Conservation (phyloP, 2,888 invertebrate genomes). For the Parnassius glacialis region DNA sequence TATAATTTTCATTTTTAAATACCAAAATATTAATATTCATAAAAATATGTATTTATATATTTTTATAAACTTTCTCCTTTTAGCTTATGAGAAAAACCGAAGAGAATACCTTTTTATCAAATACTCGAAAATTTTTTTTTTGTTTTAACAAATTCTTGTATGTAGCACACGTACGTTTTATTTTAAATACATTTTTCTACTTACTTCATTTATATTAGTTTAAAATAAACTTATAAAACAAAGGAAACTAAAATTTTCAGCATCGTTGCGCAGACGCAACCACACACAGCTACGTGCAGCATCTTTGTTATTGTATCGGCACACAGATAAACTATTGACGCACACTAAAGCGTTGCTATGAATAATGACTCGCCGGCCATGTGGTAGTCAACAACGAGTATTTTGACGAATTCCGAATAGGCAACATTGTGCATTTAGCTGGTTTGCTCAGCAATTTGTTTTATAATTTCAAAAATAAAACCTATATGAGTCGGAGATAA, state of each 20-base stretch:
- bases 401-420: slow-evolving; percentile 79
- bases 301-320: slow-evolving; percentile 27
- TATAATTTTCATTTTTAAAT: too few species aligned
- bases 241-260: slow-evolving; percentile 17
- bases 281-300: slow-evolving; percentile 29
- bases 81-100: too few species aligned
- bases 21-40: too few species aligned
- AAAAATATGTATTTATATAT: too few species aligned
- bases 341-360: slow-evolving; percentile 43
- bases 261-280: slow-evolving; percentile 37
- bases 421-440: slow-evolving; percentile 41
- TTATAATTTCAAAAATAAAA: too few species aligned
- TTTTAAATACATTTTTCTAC: too few species aligned
- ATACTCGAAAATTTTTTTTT: too few species aligned
- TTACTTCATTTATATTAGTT: neutral
- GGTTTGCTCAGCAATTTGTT: slow-evolving; percentile 23
- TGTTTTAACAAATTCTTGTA: too few species aligned
- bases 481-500: too few species aligned
- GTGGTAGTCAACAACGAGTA: slow-evolving; percentile 70
- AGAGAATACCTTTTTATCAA: too few species aligned
- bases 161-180: too few species aligned
- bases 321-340: slow-evolving; percentile 28
- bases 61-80: too few species aligned
- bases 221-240: neutral
- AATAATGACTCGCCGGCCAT: slow-evolving; percentile 68